phyloP scores from a whole-genome alignment of 35 echinoderm and acorn worm genomes.

The Stichopus chloronotus region DNA sequence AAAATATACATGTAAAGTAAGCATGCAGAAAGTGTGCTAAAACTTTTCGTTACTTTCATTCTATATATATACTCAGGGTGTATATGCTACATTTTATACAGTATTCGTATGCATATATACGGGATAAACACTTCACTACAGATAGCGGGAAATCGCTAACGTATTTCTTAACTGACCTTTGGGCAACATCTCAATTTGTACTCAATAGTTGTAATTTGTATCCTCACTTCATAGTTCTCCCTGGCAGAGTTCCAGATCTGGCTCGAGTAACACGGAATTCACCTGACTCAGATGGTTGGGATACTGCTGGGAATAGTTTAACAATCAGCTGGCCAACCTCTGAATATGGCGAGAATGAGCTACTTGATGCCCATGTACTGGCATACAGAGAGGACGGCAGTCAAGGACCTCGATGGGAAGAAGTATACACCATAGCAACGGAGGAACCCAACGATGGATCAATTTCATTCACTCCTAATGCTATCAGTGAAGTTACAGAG shows the following conservation, averaged over 20 bases:
- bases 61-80: too few relatives aligned
- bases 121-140: too few relatives aligned
- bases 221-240: not conserved
- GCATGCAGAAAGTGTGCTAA: too few relatives aligned
- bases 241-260: not conserved
- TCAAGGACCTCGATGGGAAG: constrained; percentile 46
- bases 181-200: not conserved
- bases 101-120: too few relatives aligned
- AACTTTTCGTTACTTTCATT: too few relatives aligned
- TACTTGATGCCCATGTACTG: constrained; percentile 22
- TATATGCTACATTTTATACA: too few relatives aligned
- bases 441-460: constrained; percentile 43
- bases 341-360: not conserved
- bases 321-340: not conserved
- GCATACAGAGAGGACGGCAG: constrained; percentile 18
- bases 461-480: constrained; percentile 47
- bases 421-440: constrained; percentile 55
- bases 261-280: not conserved
- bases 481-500: constrained; percentile 34
- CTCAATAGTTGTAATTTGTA: too few relatives aligned
- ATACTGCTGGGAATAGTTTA: not conserved
- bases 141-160: too few relatives aligned
- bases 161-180: too few relatives aligned
- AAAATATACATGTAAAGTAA: too few relatives aligned
- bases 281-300: not conserved